Evolutionary conservation across 2,888 invertebrate genomes (phyloP), one percentile per base, ranked within the genome.

Genomic region (Nomada goodeniana): DNA sequence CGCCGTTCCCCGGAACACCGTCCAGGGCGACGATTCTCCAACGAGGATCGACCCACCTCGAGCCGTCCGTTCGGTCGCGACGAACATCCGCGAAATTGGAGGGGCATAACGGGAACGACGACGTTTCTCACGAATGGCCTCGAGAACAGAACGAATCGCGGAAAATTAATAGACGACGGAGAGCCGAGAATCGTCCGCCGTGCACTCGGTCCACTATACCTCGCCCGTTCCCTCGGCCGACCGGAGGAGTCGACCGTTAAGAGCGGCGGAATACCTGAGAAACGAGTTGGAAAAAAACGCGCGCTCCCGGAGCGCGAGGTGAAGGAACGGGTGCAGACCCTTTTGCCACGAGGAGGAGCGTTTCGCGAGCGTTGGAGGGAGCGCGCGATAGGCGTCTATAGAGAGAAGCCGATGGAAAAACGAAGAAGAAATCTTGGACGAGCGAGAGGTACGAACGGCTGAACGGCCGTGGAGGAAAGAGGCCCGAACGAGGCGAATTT

Each of bases 291-390:
- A 88, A 85, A 90, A 90, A 91, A 90, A 90, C 89, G 85, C 80
- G 84, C 90, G 76, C 89, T 85, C 74, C 73, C 85, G 82, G 60
- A 78, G 86, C 76, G 86, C 89, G 89, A 91, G 91, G 90, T 91
- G 91, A 91, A 92, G 91, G 90, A 92, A 92, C 91, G 91, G 91
- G 89, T 89, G 91, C 91, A 83, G 82, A 86, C 84, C 88, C 86
- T 86, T 86, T 86, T 86, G 84, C 78, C 80, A 72, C 76, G 83
- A 80, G 70, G 70, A 69, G 78, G 78, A 77, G 75, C 85, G 85
- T 83, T 80, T 76, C 77, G 77, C 80, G 64, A 65, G 70, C 68
- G 82, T 70, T 65, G 55, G 69, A 65, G 70, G 68, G 75, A 85
- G 75, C 55, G 67, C 63, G 50, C 26, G 71, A 80, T 59, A 68